Percentiles rank a stretch among this genome's conserved stretches.
phyloP scores from a whole-genome alignment of 2,888 invertebrate species.

The Amblyjoppa proteus region DNA sequence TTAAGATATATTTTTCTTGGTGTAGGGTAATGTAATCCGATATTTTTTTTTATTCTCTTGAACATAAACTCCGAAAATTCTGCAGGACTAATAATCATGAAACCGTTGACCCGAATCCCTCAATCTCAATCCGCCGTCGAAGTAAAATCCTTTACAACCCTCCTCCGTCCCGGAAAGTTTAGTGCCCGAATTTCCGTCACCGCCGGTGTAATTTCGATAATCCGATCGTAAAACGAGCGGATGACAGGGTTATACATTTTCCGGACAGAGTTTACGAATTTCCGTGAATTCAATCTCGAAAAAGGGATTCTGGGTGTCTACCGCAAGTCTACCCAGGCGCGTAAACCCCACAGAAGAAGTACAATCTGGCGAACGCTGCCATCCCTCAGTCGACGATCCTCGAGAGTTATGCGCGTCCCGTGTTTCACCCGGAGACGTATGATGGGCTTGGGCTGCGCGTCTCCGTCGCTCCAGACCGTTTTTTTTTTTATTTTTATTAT shows the following conservation, averaged over 20 bases:
- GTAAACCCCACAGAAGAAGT: background rate
- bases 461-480: constrained; percentile 35
- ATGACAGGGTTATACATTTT: constrained; percentile 3
- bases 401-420: constrained; percentile 42
- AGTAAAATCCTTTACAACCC: constrained; percentile 8
- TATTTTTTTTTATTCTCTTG: background rate
- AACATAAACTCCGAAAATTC: background rate
- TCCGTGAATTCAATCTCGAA: constrained; percentile 20
- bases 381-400: constrained; percentile 16
- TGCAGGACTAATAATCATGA: background rate
- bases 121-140: background rate
- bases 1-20: too few species aligned
- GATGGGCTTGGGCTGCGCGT: constrained; percentile 16
- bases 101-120: background rate
- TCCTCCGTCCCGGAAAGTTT: background rate
- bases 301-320: constrained; percentile 19
- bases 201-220: constrained; percentile 10
- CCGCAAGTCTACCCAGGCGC: background rate
- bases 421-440: constrained; percentile 12
- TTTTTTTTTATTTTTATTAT: constrained; percentile 49
- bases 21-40: too few species aligned
- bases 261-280: constrained; percentile 16
- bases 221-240: constrained; percentile 23
- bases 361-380: background rate
- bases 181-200: background rate